Evolutionary conservation across 2,888 invertebrate species (phyloP), one percentile per base, ranked within the genome.

Genomic region (Caenorhabditis virilis): DNA sequence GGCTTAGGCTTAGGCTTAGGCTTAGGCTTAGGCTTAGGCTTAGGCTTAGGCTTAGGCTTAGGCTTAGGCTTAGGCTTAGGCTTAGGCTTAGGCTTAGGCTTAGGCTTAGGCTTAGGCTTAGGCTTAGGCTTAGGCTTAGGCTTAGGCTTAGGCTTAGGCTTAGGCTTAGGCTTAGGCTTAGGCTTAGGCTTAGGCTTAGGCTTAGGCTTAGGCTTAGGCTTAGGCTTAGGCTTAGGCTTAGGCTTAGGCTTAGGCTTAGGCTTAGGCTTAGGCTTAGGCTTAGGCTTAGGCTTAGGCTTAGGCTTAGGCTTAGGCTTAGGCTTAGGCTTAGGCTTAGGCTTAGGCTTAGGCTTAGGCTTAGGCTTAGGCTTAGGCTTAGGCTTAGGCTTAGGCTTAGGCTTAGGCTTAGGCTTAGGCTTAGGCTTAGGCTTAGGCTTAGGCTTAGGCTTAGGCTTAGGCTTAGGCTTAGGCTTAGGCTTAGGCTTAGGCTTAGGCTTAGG

Each of bases 281-380:
- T 59, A 63, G 62, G 58, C 47, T 62, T 59, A 48, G 62, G 58
- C 47, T 62, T 59, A 63, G 62, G 58, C 47, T 62, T 59, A 47
- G 57, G 47, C 51, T 54, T 51, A 53, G 51, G 46, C 52, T 52
- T 54, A 27, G 33, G 46, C 55, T 54, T 60, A 60, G 61, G 60
- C 60, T 61, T 60, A 61, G 61, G 60, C 60, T 60, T 60, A 61
- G 61, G 60, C 60, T 61, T 60, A 61, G 43, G 61, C 60, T 61
- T 38, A 38, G 38, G 38, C 42, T 60, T 41, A 41, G 58, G 18
- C 38, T 59, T 35, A 36, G 59, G 26, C 38, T 59, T 35, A 33
- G 59, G 25, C 41, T 61, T 64, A 25, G 59, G 26, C 48, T 61
- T 64, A 50, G 59, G 50, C 50, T 59, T 64, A 27, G 59, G 50